Evolutionary conservation across 2,888 invertebrate genomes (phyloP), one percentile per base, ranked within the genome.

Genomic region (Machimus rusticus): DNA sequence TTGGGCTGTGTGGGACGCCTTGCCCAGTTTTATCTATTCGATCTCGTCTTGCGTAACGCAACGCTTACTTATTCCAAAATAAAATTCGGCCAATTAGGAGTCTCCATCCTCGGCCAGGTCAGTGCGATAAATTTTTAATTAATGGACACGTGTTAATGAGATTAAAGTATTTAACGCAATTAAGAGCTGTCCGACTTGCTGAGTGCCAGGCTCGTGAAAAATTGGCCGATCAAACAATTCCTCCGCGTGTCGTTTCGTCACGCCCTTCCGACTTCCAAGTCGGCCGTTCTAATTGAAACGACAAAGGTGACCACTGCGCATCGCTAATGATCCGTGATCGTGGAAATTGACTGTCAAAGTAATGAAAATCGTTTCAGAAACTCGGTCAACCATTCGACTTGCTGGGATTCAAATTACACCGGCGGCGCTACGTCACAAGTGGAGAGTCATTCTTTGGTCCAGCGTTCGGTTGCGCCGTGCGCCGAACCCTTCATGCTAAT

Each of bases 271-370:
- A 81, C 87, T 87, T 81, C 51, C 81, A 79, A 81, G 79, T 66
- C 87, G 79, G 66, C 31, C 87, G 79, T 74, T 87, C 81, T 87
- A 87, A 79, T 87, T 87, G 87, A 74, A 81, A 81, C 55, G 79
- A 86, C 86, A 86, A 86, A 86, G 81, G 74, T 85, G 74, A 74
- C 85, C 76, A 84, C 23, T 37, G 77, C 78, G 51, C 74, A 74
- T 43, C 87, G 84, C 74, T 87, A 87, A 87, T 87, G 86, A 87
- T 78, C 86, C 87, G 77, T 86, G 86, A 86, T 86, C 87, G 74
- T 87, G 79, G 78, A 87, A 87, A 86, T 87, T 86, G 51, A 86
- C 87, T 87, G 87, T 85, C 86, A 86, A 87, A 85, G 76, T 86
- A 86, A 77, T 86, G 77, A 86, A 77, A 77, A 77, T 55, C 55